These are phyloP conservation scores for Dicroscelio sp. DNA, from an alignment of 2,888 invertebrate species.

Conservation along the genomic window DNA sequence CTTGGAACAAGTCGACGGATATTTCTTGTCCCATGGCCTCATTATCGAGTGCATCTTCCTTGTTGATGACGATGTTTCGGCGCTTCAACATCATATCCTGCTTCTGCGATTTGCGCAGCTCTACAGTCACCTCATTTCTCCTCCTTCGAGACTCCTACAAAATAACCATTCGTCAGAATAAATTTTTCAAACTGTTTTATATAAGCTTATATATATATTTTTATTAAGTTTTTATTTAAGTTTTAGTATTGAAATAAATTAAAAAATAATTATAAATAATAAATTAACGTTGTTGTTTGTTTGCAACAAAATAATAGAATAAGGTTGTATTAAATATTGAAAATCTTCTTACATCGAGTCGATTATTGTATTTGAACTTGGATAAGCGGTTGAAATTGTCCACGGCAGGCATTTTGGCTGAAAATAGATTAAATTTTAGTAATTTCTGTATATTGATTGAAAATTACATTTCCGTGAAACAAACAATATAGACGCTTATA, in stretches of 20 bases:
- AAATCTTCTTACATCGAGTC: constrained; percentile 48
- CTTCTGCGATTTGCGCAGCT: constrained; percentile 97
- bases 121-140: constrained; percentile 97
- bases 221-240: neutral
- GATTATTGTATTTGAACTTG: constrained; percentile 46
- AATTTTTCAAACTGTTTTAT: no score
- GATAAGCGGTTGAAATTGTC: constrained; percentile 3
- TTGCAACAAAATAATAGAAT: neutral
- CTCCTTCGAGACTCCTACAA: constrained; percentile 96
- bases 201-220: no score
- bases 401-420: constrained; percentile 41
- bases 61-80: constrained; percentile 96
- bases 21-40: constrained; percentile 91
- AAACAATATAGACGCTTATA: no score
- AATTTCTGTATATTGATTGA: no score
- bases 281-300: neutral
- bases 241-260: no score
- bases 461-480: no score
- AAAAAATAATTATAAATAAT: neutral
- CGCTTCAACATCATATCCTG: constrained; percentile 98
- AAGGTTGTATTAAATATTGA: neutral
- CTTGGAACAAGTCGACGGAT: constrained; percentile 94
- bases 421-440: no score
- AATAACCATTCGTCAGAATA: no score
- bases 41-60: constrained; percentile 91